Base-by-base conservation (phyloP, 2,113 vertebrate species). In the Apodemus sylvaticus region DNA sequence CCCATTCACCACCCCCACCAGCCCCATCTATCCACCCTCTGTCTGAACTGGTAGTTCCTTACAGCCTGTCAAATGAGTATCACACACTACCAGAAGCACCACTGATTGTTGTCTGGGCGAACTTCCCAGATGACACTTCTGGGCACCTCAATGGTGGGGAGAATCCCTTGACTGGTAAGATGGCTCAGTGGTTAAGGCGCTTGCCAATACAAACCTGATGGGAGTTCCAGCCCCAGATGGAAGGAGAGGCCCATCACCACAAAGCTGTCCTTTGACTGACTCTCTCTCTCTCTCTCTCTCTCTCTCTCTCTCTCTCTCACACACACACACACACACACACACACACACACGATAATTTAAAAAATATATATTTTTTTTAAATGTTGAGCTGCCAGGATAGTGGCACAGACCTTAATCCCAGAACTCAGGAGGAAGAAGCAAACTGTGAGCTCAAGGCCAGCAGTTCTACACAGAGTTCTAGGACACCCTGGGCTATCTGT, bases 61-160 rank as follows among this genome's bases (percentile, higher is more conserved):
- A 2, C 13, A 34, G 71, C 31, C 19, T n/a, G 48, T 74, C 55
- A 4, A 70, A 55, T 10, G 34, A 53, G 16, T 45, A 31, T 45
- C 66, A 6, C 68, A 34, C 36, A n/a, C 7, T 58, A 36, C 22
- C 0, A 8, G 5, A 8, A 4, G 53, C 22, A 19, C 90, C 17
- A 29, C 36, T 7, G 89, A 66, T 3, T 29, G 9, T 64, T 14
- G 7, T 79, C 16, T 9, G 24, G 39, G 36, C 0, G 24, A 51
- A 39, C 95, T 51, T 64, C 12, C n/a, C 53, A 22, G 77, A 36
- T 9, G 48, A 20, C 58, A 19, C 34, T 90, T 77, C 19, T 12
- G 17, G 12, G 34, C 64, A 60, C 17, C 48, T 42, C 36, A 34
- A 0, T n/a, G 3, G 55, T 14, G 0, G 22, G 24, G 34, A 22